Base-by-base conservation (phyloP, 2,113 vertebrate genomes). In the Heterochromis multidens region DNA sequence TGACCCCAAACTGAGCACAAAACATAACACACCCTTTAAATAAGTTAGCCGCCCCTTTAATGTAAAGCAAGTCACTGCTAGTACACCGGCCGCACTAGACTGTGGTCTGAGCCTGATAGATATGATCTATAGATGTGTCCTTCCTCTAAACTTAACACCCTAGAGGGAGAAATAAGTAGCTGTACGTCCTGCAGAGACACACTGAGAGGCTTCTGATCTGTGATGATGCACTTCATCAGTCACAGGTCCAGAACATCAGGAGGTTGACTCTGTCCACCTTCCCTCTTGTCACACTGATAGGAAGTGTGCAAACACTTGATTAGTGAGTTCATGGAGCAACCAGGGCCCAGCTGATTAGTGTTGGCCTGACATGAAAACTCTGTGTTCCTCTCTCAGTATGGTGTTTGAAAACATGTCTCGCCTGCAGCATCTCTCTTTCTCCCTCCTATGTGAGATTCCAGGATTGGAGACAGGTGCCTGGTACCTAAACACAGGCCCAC, bases 241-340 rank as follows among this genome's bases (percentile, higher is more conserved):
- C 14, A 21, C n/a, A 16, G 8, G 61, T 79, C 31, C 74, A 82
- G 27, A 80, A 19, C 76, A 77, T 49, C 72, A 74, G 84, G 83
- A 19, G 80, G 85, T 60, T n/a, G 27, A 21, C 31, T 72, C 11
- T 85, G 21, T 85, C 40, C 61, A 33, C 27, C 31, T 1, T 31
- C 59, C 65, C 9, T 29, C 43, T 57, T 4, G 59, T 79, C 57
- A 29, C 5, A 40, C 52, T 49, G 27, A 52, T 72, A 49, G 77
- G 14, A 72, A 63, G 60, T 86, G 81, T 85, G 58, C 79, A 76
- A 91, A 91, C 87, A 83, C 57, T 89, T 87, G 76, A 93, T 93
- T 88, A 86, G 80, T 27, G 79, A 80, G 62, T 86, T 65, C 88
- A 87, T 81, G 87, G 14, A 61, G 40, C 31, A 19, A 27, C 35